Conservation (phyloP, 1,140 invertebrate species). For the Pantala flavescens region DNA sequence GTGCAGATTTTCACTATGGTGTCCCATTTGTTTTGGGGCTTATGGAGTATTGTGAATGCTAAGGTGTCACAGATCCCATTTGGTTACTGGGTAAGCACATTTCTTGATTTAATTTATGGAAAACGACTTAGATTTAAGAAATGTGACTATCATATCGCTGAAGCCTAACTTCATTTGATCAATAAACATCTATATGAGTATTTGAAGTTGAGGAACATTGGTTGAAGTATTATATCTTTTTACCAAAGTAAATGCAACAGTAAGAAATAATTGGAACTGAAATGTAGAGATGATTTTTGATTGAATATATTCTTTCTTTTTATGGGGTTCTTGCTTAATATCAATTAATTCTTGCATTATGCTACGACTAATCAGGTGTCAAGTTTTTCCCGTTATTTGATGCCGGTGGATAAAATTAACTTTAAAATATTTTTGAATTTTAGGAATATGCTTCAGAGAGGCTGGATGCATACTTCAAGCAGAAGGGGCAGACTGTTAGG, state of each 20-base stretch:
- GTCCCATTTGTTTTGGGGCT: constrained; percentile 48
- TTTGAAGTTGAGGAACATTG: background rate
- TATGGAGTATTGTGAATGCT: constrained; percentile 46
- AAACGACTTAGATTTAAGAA: no score
- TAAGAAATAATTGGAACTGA: background rate
- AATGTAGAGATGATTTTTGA: background rate
- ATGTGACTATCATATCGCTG: no score
- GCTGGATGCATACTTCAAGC: background rate
- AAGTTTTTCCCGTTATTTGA: no score
- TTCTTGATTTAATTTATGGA: background rate
- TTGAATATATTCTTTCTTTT: no score
- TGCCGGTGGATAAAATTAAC: no score
- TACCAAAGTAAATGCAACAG: background rate
- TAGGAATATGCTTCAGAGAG: background rate
- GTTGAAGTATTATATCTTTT: background rate
- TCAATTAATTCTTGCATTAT: no score
- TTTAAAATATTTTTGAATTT: background rate
- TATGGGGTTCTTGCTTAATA: no score
- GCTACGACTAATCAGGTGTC: no score
- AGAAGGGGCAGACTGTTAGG: background rate
- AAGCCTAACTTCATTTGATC: background rate
- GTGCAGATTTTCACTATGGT: constrained; percentile 39
- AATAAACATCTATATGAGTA: background rate
- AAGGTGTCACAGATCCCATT: constrained; percentile 44
- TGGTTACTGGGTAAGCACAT: constrained; percentile 42